Percentiles rank a stretch among this genome's conserved stretches.
Conservation (phyloP, 2,888 invertebrate species). For the Drosophila birchii region DNA sequence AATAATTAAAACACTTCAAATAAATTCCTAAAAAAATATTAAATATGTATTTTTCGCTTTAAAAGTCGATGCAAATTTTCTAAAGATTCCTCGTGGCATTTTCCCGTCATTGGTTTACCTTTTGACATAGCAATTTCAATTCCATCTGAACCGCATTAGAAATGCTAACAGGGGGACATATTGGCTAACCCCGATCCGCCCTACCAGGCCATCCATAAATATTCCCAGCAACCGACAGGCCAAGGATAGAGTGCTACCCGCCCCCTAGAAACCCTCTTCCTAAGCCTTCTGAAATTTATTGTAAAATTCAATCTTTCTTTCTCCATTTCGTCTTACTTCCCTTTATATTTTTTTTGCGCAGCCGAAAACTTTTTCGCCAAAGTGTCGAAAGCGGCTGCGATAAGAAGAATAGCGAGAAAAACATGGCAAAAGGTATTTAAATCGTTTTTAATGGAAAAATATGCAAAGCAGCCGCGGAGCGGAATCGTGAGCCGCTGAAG, state of each 20-base stretch:
- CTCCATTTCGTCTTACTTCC: neutral
- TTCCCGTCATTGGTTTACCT: conserved; percentile 15
- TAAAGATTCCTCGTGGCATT: neutral
- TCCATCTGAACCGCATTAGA: conserved; percentile 17
- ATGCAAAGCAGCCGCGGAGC: conserved; percentile 66
- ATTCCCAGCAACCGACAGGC: conserved; percentile 32
- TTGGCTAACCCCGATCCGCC: conserved; percentile 69
- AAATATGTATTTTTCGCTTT: neutral
- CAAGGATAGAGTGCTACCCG: conserved; percentile 18
- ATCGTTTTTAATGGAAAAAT: conserved; percentile 79
- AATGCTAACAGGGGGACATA: conserved; percentile 53
- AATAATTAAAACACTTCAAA: neutral
- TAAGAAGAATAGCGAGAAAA: conserved; percentile 47
- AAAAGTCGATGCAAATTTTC: neutral
- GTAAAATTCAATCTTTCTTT: conserved; percentile 72
- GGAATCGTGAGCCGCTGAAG: conserved; percentile 30
- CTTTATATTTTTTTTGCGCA: neutral
- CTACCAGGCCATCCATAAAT: conserved; percentile 24
- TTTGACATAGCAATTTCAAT: conserved; percentile 32
- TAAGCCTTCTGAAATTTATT: conserved; percentile 69
- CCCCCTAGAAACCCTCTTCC: conserved; percentile 24
- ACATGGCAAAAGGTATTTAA: conserved; percentile 69
- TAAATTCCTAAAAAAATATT: neutral
- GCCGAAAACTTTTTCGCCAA: conserved; percentile 28
- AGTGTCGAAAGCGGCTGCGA: conserved; percentile 56